Percentiles rank a stretch among this genome's conserved stretches.
These are phyloP conservation scores for Platyura marginata DNA, from an alignment of 1,140 invertebrate genomes.

Conservation along the genomic window DNA sequence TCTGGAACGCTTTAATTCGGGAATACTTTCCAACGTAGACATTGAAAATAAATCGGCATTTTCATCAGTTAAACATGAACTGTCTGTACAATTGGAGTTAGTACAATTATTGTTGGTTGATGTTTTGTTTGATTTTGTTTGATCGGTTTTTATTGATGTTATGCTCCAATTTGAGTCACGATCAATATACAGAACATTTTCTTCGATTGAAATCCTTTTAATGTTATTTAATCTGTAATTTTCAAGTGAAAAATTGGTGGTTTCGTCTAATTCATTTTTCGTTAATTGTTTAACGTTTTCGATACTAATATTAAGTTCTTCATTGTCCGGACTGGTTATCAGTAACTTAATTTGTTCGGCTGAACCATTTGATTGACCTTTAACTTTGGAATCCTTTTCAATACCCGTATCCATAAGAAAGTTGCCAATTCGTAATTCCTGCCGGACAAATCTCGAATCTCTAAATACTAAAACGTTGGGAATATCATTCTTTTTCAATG, in stretches of 20 bases:
- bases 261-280: no score
- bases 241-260: no score
- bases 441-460: constrained; percentile 22
- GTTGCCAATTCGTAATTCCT: constrained; percentile 22
- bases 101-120: no score
- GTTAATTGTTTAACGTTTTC: no score
- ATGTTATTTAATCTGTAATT: background rate
- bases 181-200: no score
- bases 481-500: constrained; percentile 14
- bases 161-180: no score
- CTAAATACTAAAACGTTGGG: constrained; percentile 21
- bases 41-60: no score
- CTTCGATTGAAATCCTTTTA: background rate
- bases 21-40: no score
- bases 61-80: no score
- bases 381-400: constrained; percentile 15
- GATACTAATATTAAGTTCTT: background rate
- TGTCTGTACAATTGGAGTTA: no score
- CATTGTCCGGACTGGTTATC: constrained; percentile 20
- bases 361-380: background rate
- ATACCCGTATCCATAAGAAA: constrained; percentile 23
- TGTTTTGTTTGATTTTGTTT: no score
- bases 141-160: no score
- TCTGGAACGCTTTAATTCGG: constrained; percentile 5
- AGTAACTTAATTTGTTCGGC: constrained; percentile 7